These are phyloP conservation scores for Drosophila lacertosa DNA, from an alignment of 1,140 invertebrate species.

Conservation along the genomic window DNA sequence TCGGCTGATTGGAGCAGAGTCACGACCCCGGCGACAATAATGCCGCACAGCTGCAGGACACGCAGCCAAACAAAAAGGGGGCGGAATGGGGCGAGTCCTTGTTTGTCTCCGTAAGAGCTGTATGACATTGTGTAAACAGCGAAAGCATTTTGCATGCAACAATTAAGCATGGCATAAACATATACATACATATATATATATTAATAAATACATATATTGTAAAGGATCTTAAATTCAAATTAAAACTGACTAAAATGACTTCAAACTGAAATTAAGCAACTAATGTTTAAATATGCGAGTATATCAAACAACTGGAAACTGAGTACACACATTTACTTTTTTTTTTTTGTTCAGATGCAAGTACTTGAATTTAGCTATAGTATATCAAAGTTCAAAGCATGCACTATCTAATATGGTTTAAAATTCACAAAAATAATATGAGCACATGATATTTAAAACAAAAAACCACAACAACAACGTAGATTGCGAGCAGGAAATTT, in stretches of 20 bases:
- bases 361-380: constrained; percentile 16
- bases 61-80: not conserved
- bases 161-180: constrained; percentile 1
- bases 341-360: constrained; percentile 45
- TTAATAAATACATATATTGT: constrained; percentile 9
- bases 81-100: not conserved
- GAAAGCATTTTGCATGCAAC: constrained; percentile 57
- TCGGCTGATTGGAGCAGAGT: not conserved
- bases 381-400: constrained; percentile 37
- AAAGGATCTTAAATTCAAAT: constrained; percentile 9
- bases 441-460: constrained; percentile 17
- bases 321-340: constrained; percentile 81
- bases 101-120: constrained; percentile 5
- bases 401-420: constrained; percentile 18
- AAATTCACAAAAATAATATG: constrained; percentile 44
- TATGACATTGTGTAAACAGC: constrained; percentile 21
- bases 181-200: no score
- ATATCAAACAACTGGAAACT: constrained; percentile 54
- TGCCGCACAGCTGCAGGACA: constrained; percentile 4
- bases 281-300: constrained; percentile 7
- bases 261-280: not conserved
- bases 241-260: no score
- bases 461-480: constrained; percentile 20
- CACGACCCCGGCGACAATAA: not conserved
- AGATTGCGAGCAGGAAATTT: constrained; percentile 28